Conservation (phyloP, 2,797 vertebrate species). For the Poeciliopsis turneri region DNA sequence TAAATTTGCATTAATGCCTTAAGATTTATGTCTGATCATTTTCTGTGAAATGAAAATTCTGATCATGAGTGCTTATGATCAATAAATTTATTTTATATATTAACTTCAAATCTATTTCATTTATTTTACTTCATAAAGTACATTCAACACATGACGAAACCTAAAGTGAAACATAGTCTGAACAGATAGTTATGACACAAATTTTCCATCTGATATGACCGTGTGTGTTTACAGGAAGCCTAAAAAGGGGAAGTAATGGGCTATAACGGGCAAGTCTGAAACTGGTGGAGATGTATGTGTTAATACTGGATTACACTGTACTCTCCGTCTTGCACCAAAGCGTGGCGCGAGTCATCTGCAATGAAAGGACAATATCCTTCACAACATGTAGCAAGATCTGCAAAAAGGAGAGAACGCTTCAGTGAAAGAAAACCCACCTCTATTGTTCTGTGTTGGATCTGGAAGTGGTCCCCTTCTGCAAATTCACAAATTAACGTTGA, state of each 20-base stretch:
- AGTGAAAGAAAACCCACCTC: constrained; percentile 68
- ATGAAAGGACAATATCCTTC: constrained; percentile 13
- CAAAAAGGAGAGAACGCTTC: neutral
- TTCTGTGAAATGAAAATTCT: neutral
- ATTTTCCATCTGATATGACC: neutral
- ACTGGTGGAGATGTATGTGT: constrained; percentile 2
- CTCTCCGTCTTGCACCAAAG: constrained; percentile 62
- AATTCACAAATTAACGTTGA: constrained; percentile 43
- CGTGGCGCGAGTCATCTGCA: constrained; percentile 70
- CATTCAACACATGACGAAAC: neutral
- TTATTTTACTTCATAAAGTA: neutral
- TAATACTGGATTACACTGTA: constrained; percentile 78
- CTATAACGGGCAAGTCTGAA: neutral
- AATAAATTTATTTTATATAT: neutral
- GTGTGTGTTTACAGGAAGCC: constrained; percentile 22
- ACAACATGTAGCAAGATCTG: neutral
- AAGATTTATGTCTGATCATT: neutral
- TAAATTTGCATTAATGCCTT: neutral
- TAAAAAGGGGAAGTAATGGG: constrained; percentile 29
- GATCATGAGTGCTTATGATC: neutral
- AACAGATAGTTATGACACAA: constrained; percentile 10
- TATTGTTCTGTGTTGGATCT: constrained; percentile 67
- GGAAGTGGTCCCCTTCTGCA: constrained; percentile 85
- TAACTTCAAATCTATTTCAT: neutral
- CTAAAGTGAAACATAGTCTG: neutral